Percentiles rank a stretch among this genome's conserved stretches.
Conservation (phyloP, 2,113 vertebrate genomes). For the Osmerus eperlanus region DNA sequence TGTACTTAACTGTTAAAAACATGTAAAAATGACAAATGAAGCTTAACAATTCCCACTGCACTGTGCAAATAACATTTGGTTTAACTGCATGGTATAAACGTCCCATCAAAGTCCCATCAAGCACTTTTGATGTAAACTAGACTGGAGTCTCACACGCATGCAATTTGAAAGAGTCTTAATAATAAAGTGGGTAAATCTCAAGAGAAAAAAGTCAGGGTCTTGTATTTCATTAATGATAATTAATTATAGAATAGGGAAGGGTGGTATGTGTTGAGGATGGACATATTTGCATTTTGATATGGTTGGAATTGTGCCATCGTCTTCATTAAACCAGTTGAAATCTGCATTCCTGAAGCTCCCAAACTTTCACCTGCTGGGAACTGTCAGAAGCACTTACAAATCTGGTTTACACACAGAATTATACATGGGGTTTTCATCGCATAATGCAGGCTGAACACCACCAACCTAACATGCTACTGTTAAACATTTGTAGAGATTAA, state of each 20-base stretch:
- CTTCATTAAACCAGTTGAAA: conserved; percentile 61
- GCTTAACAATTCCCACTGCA: no score
- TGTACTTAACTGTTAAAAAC: no score
- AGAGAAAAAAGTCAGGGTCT: conserved; percentile 18
- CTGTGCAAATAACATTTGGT: no score
- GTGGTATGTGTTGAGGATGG: conserved; percentile 25
- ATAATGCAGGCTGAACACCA: conserved; percentile 59
- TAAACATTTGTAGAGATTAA: conserved; percentile 74
- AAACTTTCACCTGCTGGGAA: conserved; percentile 73
- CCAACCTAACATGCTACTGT: conserved; percentile 61
- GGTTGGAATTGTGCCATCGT: conserved; percentile 51
- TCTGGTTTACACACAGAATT: conserved; percentile 68
- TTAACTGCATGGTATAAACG: neutral
- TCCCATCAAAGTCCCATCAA: neutral
- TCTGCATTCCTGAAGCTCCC: conserved; percentile 57
- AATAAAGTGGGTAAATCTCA: conserved; percentile 27
- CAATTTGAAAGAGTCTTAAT: conserved; percentile 19
- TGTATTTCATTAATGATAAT: conserved; percentile 45
- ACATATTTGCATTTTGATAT: conserved; percentile 50
- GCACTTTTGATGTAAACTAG: no score
- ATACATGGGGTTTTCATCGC: conserved; percentile 62
- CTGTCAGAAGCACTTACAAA: conserved; percentile 71
- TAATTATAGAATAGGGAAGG: conserved; percentile 36
- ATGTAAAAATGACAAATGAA: no score
- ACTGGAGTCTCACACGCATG: neutral